Percentiles rank a stretch among this genome's conserved stretches.
These are phyloP conservation scores for Alouatta palliata DNA, from an alignment of 2,113 vertebrate genomes.

Conservation along the genomic window DNA sequence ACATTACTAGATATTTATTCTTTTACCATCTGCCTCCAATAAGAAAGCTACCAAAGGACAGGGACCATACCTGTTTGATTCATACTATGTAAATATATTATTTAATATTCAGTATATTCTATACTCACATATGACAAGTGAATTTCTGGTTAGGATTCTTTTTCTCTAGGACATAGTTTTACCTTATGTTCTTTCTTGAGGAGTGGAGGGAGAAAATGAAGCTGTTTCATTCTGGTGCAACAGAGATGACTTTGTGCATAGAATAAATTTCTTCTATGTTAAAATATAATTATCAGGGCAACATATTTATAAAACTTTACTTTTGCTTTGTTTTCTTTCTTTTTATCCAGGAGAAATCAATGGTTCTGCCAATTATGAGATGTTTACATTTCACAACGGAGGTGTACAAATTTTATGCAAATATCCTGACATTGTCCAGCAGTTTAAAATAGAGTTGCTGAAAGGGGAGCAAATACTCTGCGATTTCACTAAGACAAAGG, in stretches of 20 bases:
- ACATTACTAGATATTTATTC: not conserved
- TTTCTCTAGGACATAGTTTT: not conserved
- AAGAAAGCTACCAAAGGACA: not conserved
- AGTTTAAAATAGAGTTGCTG: slow-evolving; percentile 84
- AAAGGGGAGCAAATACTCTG: slow-evolving; percentile 80
- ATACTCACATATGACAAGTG: not conserved
- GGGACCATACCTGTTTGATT: not conserved
- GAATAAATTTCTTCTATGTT: not conserved
- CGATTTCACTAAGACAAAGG: slow-evolving; percentile 71
- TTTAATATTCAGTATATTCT: not conserved
- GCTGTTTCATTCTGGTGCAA: slow-evolving; percentile 9
- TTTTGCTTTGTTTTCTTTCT: slow-evolving; percentile 45
- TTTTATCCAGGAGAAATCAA: slow-evolving; percentile 76
- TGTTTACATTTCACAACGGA: slow-evolving; percentile 78
- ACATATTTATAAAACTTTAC: not conserved
- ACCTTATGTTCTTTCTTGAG: not conserved
- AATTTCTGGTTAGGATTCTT: not conserved
- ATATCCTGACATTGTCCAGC: slow-evolving; percentile 67
- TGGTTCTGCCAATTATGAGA: slow-evolving; percentile 45
- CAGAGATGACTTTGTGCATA: not conserved
- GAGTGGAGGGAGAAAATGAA: not conserved
- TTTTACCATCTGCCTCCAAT: not conserved
- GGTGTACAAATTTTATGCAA: slow-evolving; percentile 81
- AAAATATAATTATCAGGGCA: slow-evolving; percentile 2
- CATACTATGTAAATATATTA: not conserved